Evolutionary conservation across 2,888 invertebrate genomes (phyloP), one percentile per base, ranked within the genome.

Genomic region (Cephalotes varians): DNA sequence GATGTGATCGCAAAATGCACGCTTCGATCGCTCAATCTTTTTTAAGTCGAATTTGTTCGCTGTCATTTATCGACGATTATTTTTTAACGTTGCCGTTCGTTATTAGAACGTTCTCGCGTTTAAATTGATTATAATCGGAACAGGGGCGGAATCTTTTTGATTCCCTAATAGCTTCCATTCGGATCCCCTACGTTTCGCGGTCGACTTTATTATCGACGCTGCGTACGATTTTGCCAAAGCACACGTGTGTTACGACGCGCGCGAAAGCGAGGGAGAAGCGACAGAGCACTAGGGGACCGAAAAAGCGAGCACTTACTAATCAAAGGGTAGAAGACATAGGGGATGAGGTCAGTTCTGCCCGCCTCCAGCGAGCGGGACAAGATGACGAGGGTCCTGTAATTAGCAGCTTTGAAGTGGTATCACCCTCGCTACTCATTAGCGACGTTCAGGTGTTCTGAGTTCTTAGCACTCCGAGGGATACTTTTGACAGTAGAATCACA

Each of bases 381-480:
- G 89, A 88, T 88, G 91, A 91, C 89, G 89, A 90, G 91, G 91
- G 91, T 90, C 65, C 72, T 80, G 83, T 91, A 91, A 91, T 91
- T 91, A 91, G 87, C 85, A 81, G 88, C 91, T 91, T 90, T 88
- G 91, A 91, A 91, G 90, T 87, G 87, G 86, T 84, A 82, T 85
- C 25, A 64, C 82, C 31, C 67, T 67, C 84, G 85, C 87, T 88
- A 88, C 90, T 90, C 91, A 86, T 91, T 91, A 91, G 80, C 64
- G 65, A 44, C 69, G 85, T 82, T 85, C 89, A 89, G 84, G 85
- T 87, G 82, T 81, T 67, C 82, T 51, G 77, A 12, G 60, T 77
- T n/a, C 85, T 88, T 87, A 84, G 49, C 47, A 44, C 74, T 58
- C 31, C 56, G 76, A 83, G 58, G 54, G 34, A 58, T 72, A 71